Conservation (phyloP, 2,888 invertebrate genomes). For the Cactoblastis cactorum region DNA sequence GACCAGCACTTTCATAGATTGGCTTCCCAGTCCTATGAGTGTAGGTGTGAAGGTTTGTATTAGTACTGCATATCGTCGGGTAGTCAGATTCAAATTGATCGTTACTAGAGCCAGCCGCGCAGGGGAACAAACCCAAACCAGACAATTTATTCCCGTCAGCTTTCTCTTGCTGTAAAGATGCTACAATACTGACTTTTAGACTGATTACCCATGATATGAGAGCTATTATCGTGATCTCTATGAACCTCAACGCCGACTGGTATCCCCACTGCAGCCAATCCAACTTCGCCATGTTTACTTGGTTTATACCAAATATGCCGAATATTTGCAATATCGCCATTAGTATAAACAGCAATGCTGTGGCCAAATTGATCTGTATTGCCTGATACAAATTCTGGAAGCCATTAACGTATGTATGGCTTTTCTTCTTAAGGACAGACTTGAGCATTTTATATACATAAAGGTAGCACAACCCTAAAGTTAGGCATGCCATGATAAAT, state of each 20-base stretch:
- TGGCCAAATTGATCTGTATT: conserved; percentile 92
- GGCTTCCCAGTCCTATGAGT: conserved; percentile 88
- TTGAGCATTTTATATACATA: conserved; percentile 90
- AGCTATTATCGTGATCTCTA: conserved; percentile 93
- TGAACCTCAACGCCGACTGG: conserved; percentile 89
- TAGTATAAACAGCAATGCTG: conserved; percentile 90
- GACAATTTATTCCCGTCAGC: conserved; percentile 82
- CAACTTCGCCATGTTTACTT: conserved; percentile 81
- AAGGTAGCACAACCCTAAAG: conserved; percentile 90
- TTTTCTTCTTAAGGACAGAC: conserved; percentile 85
- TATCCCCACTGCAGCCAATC: conserved; percentile 96
- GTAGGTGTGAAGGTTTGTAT: conserved; percentile 91
- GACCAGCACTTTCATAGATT: conserved; percentile 82
- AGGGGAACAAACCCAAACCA: conserved; percentile 89
- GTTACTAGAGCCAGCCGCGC: conserved; percentile 90
- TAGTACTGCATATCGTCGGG: conserved; percentile 91
- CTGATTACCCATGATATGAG: conserved; percentile 93
- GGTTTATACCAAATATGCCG: conserved; percentile 79
- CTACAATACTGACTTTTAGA: conserved; percentile 78
- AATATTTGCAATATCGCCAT: conserved; percentile 92
- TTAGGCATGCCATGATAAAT: conserved; percentile 90
- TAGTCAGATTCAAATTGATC: conserved; percentile 91
- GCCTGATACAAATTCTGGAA: conserved; percentile 91
- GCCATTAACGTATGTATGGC: conserved; percentile 88
- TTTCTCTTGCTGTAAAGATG: conserved; percentile 85